Conservation (phyloP, 1,140 invertebrate species). For the Scaptomyza pallida region DNA sequence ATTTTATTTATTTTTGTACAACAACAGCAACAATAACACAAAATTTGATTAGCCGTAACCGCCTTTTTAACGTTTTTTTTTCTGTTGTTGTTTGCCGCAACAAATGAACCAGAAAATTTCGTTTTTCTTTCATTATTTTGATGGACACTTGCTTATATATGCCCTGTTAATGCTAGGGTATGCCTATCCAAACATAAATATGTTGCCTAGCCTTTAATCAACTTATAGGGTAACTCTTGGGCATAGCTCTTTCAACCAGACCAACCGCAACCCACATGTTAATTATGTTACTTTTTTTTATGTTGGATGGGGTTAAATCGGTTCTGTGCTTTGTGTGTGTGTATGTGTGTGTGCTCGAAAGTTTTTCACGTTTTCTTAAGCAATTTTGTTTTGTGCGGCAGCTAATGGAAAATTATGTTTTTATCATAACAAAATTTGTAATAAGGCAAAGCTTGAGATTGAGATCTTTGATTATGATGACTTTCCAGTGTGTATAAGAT, state of each 20-base stretch:
- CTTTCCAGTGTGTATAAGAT: constrained; percentile 15
- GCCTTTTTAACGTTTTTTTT: neutral
- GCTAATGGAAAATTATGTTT: constrained; percentile 66
- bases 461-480: constrained; percentile 16
- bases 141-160: neutral
- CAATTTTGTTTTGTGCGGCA: constrained; percentile 44
- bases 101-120: constrained; percentile 31
- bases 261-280: neutral
- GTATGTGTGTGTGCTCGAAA: constrained; percentile 5
- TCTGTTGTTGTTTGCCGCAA: constrained; percentile 17
- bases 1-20: neutral
- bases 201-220: neutral
- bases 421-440: constrained; percentile 17
- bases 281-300: neutral
- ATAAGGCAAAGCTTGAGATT: constrained; percentile 28
- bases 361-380: constrained; percentile 62
- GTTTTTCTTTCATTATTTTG: neutral
- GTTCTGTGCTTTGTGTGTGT: constrained; percentile 14
- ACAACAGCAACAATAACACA: constrained; percentile 1
- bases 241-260: neutral
- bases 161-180: no score
- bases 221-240: neutral
- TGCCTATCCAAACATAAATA: no score
- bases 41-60: constrained; percentile 49
- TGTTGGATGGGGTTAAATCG: neutral